These are phyloP conservation scores for Saguinus midas DNA, from an alignment of 2,113 vertebrate genomes.

Conservation along the genomic window DNA sequence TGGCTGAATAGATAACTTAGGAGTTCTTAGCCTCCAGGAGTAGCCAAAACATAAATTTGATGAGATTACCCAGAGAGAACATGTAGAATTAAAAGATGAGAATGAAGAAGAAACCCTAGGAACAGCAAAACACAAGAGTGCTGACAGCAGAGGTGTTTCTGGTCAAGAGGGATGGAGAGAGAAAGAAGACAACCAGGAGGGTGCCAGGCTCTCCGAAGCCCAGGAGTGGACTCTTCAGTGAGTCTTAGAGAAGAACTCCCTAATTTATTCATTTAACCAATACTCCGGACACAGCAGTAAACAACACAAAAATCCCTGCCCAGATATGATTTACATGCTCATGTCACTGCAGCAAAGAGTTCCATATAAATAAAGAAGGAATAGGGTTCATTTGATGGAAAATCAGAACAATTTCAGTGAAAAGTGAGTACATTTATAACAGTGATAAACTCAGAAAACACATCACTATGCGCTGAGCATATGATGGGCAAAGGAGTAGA, in stretches of 20 bases:
- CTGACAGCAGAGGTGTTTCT: not conserved
- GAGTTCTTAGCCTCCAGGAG: not conserved
- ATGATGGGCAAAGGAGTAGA: not conserved
- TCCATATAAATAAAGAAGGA: not conserved
- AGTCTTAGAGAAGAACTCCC: not conserved
- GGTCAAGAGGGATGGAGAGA: not conserved
- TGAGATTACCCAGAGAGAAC: not conserved
- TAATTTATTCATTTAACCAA: not conserved
- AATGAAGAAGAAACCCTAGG: not conserved
- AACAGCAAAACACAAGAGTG: accelerated
- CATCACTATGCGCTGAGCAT: not conserved
- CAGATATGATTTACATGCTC: not conserved
- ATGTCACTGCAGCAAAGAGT: not conserved
- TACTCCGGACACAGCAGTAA: not conserved
- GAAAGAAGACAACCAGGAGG: not conserved
- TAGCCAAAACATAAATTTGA: not conserved
- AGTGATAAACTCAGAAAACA: not conserved
- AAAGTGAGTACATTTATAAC: not conserved
- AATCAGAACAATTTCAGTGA: not conserved
- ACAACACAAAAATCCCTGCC: not conserved
- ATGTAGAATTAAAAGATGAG: not conserved
- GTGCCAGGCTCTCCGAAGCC: not conserved
- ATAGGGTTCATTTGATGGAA: not conserved
- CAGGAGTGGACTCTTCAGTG: not conserved
- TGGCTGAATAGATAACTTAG: not conserved